Evolutionary conservation across 2,113 vertebrate genomes (phyloP), one percentile per base, ranked within the genome.

Genomic region (Oxygymnocypris stewartii): DNA sequence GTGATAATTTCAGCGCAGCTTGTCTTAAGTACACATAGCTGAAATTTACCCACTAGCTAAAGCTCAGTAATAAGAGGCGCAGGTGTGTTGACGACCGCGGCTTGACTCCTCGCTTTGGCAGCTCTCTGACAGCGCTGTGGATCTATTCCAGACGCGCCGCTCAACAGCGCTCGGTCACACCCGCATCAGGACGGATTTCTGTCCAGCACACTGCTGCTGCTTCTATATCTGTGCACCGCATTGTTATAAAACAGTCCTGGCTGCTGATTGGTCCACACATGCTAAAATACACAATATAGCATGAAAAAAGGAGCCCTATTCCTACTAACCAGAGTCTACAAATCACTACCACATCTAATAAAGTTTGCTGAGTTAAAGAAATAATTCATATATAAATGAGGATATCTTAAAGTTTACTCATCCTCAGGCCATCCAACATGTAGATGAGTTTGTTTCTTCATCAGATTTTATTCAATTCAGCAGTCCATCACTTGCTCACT

Each of bases 1-100:
- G 71, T 83, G 80, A 67, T 84, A 74, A 86, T 88, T 23, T 77
- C 84, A 83, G 49, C 79, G 59, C 31, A 85, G 54, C 4, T 42
- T 74, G 73, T 82, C 54, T 37, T 79, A 75, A 77, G 84, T 86
- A 86, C 65, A 88, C 85, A 86, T 74, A 76, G 79, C 81, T 84
- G 81, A 86, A 84, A 86, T 88, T 86, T 74, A 83, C 87, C 44
- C 84, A 88, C 71, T 82, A 74, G 84, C 71, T 82, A 85, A 85
- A 82, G 71, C 78, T 69, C 65, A 25, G 75, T 80, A 75, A 88
- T 80, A 84, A 86, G 87, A 74, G 67, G 75, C 77, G 54, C 85
- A 86, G 80, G 85, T 88, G 85, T 14, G n/a, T 42, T 23, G 44
- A 86, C 12, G 71, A 49, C 84, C 61, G 49, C 61, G 76, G 54